Base-by-base conservation (phyloP, 2,113 vertebrate species). In the Acanthisitta chloris region DNA sequence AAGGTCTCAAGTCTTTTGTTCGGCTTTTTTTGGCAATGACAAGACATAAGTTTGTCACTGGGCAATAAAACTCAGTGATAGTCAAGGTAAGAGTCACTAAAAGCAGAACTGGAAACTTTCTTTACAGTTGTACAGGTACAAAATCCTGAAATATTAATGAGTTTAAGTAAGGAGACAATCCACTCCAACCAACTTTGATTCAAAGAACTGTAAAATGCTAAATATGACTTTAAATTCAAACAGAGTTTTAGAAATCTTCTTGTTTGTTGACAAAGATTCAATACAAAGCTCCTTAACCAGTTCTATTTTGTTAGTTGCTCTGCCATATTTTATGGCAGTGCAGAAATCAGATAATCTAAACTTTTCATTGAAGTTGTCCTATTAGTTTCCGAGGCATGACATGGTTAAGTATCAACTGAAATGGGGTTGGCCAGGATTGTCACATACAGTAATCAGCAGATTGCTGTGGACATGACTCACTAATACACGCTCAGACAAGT, bases 401-500 rank as follows among this genome's bases (percentile, higher is more conserved):
- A 33, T 48, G 26, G 2, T 4, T 8, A 40, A 19, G 28, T 17
- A 23, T 6, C 12, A 79, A 38, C 36, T 52, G 69, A 74, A 69
- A 55, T 0, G 0, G 16, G n/a, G 8, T 10, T 54, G 7, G 28
- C 58, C 78, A n/a, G 26, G 52, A 0, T 8, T 38, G n/a, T 31
- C 36, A 45, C 9, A 40, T 3, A 25, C 10, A 79, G 8, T 12
- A 48, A 72, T 0, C 2, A 4, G 38, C 36, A 65, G 31, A 71
- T 48, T 64, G n/a, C 18, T 78, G 12, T 23, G 26, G 24, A 42
- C 25, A 15, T 12, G 15, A 70, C 42, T 61, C 58, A 31, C 9
- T 62, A 54, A 55, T 2, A 52, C 8, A 36, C 5, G 14, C 9
- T 88, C 28, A 89, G 59, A 12, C 18, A 71, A 82, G 13, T 1